Conservation (phyloP, 2,888 invertebrate genomes). For the Ochlodes sylvanus region DNA sequence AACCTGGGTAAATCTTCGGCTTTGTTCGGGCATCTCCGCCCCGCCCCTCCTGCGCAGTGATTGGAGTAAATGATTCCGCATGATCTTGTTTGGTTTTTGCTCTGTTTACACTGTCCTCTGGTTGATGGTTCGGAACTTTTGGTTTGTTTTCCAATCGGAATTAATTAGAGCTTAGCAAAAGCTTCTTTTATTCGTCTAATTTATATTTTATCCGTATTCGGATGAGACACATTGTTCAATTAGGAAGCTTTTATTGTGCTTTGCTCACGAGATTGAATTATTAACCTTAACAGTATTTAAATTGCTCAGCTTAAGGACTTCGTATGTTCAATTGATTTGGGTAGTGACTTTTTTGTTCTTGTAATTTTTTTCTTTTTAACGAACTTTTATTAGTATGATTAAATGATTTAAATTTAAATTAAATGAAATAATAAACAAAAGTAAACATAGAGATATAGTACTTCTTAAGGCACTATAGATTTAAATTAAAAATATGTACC, state of each 20-base stretch:
- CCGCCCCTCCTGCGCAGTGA: slow-evolving; percentile 57
- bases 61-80: slow-evolving; percentile 81
- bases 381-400: background rate
- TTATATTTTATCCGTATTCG: slow-evolving; percentile 36
- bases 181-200: slow-evolving; percentile 41
- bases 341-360: slow-evolving; percentile 7
- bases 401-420: too few relatives aligned
- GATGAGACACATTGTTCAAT: slow-evolving; percentile 30
- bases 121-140: slow-evolving; percentile 57
- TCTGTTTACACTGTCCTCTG: slow-evolving; percentile 71
- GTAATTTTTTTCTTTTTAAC: background rate
- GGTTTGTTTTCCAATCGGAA: slow-evolving; percentile 55
- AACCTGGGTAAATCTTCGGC: slow-evolving; percentile 54
- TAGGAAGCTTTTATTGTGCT: slow-evolving; percentile 27
- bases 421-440: too few relatives aligned
- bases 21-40: slow-evolving; percentile 60
- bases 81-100: slow-evolving; percentile 78
- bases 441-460: too few relatives aligned
- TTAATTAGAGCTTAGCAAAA: slow-evolving; percentile 63
- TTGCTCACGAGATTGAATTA: slow-evolving; percentile 26
- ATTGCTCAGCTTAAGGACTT: background rate
- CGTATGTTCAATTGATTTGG: background rate
- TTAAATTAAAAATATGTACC: too few relatives aligned
- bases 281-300: slow-evolving; percentile 16
- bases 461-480: too few relatives aligned